A percentile compares a stretch with the other conserved stretches of the same genome.
Conservation (phyloP, 2,888 invertebrate genomes). For the Scaptomyza reducta region DNA sequence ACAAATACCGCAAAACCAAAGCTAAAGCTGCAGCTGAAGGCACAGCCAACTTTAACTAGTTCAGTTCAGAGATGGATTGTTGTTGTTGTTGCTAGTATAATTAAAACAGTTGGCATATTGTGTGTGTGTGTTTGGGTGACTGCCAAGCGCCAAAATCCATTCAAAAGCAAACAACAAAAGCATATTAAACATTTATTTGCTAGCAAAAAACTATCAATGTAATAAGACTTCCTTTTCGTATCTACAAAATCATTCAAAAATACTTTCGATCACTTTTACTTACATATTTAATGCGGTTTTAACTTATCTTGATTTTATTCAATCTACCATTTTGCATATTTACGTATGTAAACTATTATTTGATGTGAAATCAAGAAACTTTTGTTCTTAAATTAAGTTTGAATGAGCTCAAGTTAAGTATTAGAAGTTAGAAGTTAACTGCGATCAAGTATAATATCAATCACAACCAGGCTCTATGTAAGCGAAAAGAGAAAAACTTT, state of each 20-base stretch:
- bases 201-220: too few relatives aligned
- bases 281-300: too few relatives aligned
- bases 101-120: slow-evolving; percentile 45
- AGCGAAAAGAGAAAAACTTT: too few relatives aligned
- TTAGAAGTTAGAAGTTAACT: too few relatives aligned
- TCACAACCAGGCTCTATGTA: too few relatives aligned
- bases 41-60: slow-evolving; percentile 48
- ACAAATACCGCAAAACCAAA: slow-evolving; percentile 45
- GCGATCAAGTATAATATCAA: too few relatives aligned
- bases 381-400: neutral
- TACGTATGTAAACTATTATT: too few relatives aligned
- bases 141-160: slow-evolving; percentile 18
- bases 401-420: too few relatives aligned
- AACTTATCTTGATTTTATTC: too few relatives aligned
- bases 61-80: slow-evolving; percentile 27
- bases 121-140: slow-evolving; percentile 1
- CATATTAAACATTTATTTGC: slow-evolving; percentile 24
- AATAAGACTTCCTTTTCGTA: neutral
- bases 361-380: too few relatives aligned
- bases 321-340: too few relatives aligned
- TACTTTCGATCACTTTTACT: too few relatives aligned
- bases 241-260: neutral
- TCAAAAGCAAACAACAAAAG: slow-evolving; percentile 20
- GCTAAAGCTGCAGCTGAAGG: slow-evolving; percentile 6
- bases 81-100: slow-evolving; percentile 34